A percentile compares a stretch with the other conserved stretches of the same genome.
phyloP scores from a whole-genome alignment of 2,113 vertebrate species.

The Geothlypis trichas region DNA sequence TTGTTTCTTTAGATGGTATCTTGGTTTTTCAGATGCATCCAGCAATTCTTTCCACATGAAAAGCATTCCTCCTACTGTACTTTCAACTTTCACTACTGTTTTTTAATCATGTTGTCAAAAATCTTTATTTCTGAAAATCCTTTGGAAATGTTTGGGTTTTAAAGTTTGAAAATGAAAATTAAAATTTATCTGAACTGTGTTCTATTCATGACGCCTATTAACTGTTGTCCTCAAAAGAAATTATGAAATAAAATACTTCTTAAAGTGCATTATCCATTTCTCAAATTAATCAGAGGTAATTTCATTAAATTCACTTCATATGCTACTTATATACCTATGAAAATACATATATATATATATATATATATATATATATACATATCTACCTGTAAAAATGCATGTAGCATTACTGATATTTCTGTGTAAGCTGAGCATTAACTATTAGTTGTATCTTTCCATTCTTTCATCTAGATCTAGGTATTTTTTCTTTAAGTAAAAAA shows the following conservation, averaged over 20 bases:
- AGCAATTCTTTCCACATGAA: background rate
- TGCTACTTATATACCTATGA: background rate
- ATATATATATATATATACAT: too few species aligned
- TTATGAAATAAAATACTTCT: background rate
- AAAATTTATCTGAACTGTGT: background rate
- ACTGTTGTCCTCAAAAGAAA: background rate
- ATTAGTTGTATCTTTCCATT: background rate
- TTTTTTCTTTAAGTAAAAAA: background rate
- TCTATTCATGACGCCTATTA: rapidly evolving
- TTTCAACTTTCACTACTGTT: background rate
- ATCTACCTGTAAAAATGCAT: background rate
- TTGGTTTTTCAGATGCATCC: background rate
- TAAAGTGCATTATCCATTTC: background rate
- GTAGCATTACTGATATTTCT: background rate
- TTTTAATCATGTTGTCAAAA: background rate
- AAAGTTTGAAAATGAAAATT: background rate
- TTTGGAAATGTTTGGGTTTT: background rate
- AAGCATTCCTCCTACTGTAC: background rate
- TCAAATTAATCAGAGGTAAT: background rate
- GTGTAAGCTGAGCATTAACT: background rate
- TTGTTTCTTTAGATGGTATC: background rate
- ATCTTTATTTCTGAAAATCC: background rate
- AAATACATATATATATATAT: background rate
- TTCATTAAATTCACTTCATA: background rate
- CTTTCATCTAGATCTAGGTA: background rate